Base-by-base conservation (phyloP, 2,797 vertebrate genomes). In the Tiaroga cobitis region DNA sequence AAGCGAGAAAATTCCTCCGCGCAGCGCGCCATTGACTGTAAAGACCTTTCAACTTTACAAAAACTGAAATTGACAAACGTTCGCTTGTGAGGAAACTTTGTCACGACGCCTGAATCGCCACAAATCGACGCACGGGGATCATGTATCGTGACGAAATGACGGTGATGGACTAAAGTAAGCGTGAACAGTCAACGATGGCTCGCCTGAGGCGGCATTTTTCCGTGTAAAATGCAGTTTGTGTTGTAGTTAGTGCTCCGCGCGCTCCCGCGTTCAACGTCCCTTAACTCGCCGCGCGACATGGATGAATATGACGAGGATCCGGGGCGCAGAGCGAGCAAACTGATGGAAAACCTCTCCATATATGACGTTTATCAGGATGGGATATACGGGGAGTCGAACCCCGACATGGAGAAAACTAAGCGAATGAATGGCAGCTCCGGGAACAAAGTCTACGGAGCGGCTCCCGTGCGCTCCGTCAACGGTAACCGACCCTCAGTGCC, bases 1-100 rank as follows among this genome's bases (percentile, higher is more conserved):
- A 93, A 86, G 90, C 87, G 94, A 89, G 89, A 93, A 96, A 97
- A 97, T 97, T 97, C 97, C 97, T 97, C 97, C 96, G 96, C 97
- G 95, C 93, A 94, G 95, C 96, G 95, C 96, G 96, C 97, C 96
- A 96, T 96, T 96, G 95, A 94, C 95, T 94, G 95, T 92, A 95
- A 94, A 94, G 94, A 95, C 94, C 95, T 93, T 95, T 95, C 96
- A 95, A 96, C 94, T 96, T 95, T 95, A 95, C 94, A 95, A 95
- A 96, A 95, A 95, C 93, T 93, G 93, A 94, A 94, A 95, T 94
- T 95, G 95, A 95, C 94, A 94, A 95, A 94, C 93, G 94, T 2
- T 92, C 91, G 92, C 93, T 91, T 92, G 92, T 90, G 90, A 89
- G 87, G 87, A 92, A 94, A 94, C 92, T 93, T 93, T 88, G 91